These are phyloP conservation scores for Equus quagga DNA, from an alignment of 2,113 vertebrate genomes.

Conservation along the genomic window DNA sequence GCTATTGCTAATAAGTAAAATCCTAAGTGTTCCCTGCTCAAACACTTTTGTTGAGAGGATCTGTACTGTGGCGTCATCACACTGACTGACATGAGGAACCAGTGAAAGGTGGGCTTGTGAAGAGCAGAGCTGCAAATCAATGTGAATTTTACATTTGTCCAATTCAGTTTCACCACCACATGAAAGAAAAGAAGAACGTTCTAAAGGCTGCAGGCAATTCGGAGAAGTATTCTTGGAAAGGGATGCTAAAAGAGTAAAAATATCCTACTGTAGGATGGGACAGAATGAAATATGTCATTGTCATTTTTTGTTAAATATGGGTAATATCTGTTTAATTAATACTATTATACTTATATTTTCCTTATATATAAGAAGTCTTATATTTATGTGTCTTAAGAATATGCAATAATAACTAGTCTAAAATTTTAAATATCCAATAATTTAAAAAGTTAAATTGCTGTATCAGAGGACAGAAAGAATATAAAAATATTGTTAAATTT, in stretches of 20 bases:
- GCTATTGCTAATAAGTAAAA: not conserved
- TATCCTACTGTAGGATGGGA: not conserved
- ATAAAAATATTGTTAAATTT: not conserved
- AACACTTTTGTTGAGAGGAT: not conserved
- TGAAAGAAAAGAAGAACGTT: not conserved
- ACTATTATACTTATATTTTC: not conserved
- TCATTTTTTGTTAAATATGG: conserved; percentile 29
- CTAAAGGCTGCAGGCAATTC: not conserved
- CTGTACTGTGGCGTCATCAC: not conserved
- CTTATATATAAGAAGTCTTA: conserved; percentile 21
- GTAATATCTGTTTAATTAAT: not conserved
- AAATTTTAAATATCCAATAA: not conserved
- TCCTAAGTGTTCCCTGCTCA: not conserved
- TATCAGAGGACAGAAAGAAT: not conserved
- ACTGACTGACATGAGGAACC: not conserved
- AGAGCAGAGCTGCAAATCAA: not conserved
- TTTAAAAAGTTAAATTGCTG: conserved; percentile 4
- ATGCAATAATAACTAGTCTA: not conserved
- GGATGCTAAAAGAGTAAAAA: not conserved
- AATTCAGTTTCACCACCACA: not conserved
- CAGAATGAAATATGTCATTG: not conserved
- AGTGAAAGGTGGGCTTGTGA: not conserved
- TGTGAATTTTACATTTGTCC: not conserved
- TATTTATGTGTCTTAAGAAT: not conserved
- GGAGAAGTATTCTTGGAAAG: not conserved